Evolutionary conservation across 1,140 invertebrate species (phyloP), one percentile per base, ranked within the genome.

Genomic region (Drosophila neocordata): DNA sequence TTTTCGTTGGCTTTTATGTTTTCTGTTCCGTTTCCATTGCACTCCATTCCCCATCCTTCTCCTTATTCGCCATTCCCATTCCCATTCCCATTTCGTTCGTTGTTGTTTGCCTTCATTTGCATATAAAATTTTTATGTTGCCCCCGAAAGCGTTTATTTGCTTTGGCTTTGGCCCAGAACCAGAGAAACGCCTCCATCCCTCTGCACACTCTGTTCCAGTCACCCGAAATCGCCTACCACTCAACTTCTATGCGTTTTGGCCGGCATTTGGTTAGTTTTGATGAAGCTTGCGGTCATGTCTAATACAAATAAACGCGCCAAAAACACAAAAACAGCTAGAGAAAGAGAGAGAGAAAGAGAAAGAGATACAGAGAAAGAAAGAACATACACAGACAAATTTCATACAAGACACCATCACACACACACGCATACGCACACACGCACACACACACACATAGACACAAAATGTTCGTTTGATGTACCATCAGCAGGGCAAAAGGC

Each of bases 91-190:
- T 56, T 61, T 20, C 38, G 38, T 65, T 59, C 65, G 12, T 24
- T 55, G 44, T 31, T 76, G 65, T 85, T 83, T 88, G 71, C 83
- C 79, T 83, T 88, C 83, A 88, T 88, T 88, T 88, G 83, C 83
- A 88, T 88, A 88, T 74, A 83, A 59, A 88, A 88, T 88, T 88
- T 87, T 73, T 79, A 73, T 77, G 77, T 77, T 77, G 69, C 62
- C 65, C 65, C 77, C 69, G 78, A 79, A 68, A 85, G 77, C 82
- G 82, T 85, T 85, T 85, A 85, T 87, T 85, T 78, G 82, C 65
- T 58, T 69, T 69, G 20, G 64, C 68, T 72, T 69, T 63, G 52
- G 67, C 74, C 53, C 22, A 38, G 66, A 60, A 61, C 44, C 70
- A 65, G 44, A 27, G 58, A 37, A 15, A 48, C 41, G n/a, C 59